Evolutionary conservation across 2,797 vertebrate genomes (phyloP), one percentile per base, ranked within the genome.

Genomic region (Cossypha niveicapilla): DNA sequence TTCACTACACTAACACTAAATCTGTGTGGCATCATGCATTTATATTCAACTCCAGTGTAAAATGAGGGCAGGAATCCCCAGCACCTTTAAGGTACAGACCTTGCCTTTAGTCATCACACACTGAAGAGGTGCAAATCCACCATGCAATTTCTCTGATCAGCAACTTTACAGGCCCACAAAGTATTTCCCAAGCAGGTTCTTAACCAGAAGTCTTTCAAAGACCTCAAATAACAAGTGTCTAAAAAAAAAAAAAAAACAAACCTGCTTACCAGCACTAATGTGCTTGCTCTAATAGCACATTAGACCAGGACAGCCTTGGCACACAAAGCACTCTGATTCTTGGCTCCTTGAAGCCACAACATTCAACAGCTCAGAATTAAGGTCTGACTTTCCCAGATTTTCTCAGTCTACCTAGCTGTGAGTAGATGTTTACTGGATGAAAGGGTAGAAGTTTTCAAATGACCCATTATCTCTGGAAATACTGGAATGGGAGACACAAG

Each of bases 151-250:
- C 78, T 90, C 86, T 80, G 39, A 92, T 89, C 88, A 88, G 84
- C 91, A 92, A 25, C 65, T 88, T 75, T 8, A 72, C 2, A 86
- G 78, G 67, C 65, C 44, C 84, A 88, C 80, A 58, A 77, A 68
- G 7, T 56, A 90, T 57, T 70, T 87, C 75, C 90, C 77, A 80
- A 82, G 89, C 88, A 90, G 71, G 61, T 85, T 88, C 83, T 74
- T 57, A 72, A 70, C 57, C 44, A 80, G 44, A 65, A 93, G 45
- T 12, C 48, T 87, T 95, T 89, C 63, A 90, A 91, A 87, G 76
- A 85, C 42, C 66, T 92, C 85, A 85, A 86, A 80, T 35, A 91
- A 56, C 32, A 91, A 65, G 78, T 23, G 27, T 86, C 82, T 50
- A 56, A 76, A 90, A 51, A 48, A 24, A 24, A 47, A 25, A 27